Evolutionary conservation across 2,888 invertebrate genomes (phyloP), one percentile per base, ranked within the genome.

Genomic region (Kryphioiulus occultus): DNA sequence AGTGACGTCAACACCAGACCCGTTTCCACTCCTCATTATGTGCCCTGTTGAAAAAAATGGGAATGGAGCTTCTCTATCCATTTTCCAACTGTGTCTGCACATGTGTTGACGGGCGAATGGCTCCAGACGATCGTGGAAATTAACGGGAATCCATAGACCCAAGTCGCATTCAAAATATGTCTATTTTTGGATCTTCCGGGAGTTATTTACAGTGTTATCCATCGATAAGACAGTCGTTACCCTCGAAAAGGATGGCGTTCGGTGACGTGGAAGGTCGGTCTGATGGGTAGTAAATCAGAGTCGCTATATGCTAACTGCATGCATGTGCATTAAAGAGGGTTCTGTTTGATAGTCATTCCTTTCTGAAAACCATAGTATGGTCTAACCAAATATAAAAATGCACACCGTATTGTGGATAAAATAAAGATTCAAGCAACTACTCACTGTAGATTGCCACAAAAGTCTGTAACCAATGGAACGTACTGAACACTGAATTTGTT

Each of bases 111-210:
- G 30, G 30, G 78, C 26, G 78, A 78, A 30, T 78, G 78, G 15
- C 15, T 78, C 78, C 78, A 78, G 78, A 78, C 78, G 26, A 30
- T 30, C 30, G 19, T 59, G 59, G 59, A 59, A 59, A 59, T 59
- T 59, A 59, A 59, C 59, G 59, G 59, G 78, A 22, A 78, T 78
- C 30, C 78, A 78, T 78, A 78, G 26, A 78, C 68, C 30, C 22
- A 0, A 5, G 22, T 68, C 68, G 26, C 78, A 78, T 78, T 78
- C 78, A 78, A 78, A 78, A 78, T 30, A 78, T 30, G 78, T 9
- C 78, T 78, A 78, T 78, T 78, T 78, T 78, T 78, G 15, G 78
- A 78, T 78, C 78, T 78, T 78, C 78, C 78, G 78, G 78, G 30
- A 78, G 78, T 30, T 78, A 78, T 78, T 78, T 78, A 26, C 78